Percentiles rank a stretch among this genome's conserved stretches.
phyloP scores from a whole-genome alignment of 2,797 vertebrate genomes.

The Etheostoma perlongum region DNA sequence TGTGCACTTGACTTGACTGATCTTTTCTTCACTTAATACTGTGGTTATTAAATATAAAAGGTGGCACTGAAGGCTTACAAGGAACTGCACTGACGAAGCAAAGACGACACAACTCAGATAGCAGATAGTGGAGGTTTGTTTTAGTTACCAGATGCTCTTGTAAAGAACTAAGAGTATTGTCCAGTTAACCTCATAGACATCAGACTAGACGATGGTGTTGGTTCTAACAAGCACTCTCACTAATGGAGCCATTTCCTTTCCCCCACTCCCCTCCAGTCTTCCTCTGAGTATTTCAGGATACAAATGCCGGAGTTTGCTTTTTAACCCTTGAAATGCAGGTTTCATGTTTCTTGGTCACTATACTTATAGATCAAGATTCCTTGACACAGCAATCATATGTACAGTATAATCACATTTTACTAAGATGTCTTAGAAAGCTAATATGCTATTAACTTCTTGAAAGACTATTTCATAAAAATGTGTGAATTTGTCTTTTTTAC shows the following conservation, averaged over 20 bases:
- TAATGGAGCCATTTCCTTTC: constrained; percentile 70
- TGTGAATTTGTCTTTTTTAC: background rate
- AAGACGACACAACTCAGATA: constrained; percentile 19
- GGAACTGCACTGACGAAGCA: background rate
- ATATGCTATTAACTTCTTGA: background rate
- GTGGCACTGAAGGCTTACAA: background rate
- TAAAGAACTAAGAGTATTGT: constrained; percentile 40
- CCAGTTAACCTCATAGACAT: constrained; percentile 51
- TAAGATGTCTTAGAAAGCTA: background rate
- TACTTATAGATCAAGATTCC: constrained; percentile 42
- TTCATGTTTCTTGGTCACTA: constrained; percentile 57
- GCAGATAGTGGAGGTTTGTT: background rate
- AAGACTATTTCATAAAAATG: background rate
- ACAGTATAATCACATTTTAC: background rate
- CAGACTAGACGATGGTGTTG: constrained; percentile 41
- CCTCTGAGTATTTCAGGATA: constrained; percentile 30
- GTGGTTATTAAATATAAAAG: background rate
- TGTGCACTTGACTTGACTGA: background rate
- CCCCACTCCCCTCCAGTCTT: constrained; percentile 25
- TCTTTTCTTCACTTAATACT: constrained; percentile 6
- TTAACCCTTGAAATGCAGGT: constrained; percentile 36
- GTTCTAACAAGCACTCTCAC: constrained; percentile 56
- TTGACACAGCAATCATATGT: background rate
- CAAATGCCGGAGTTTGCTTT: constrained; percentile 40
- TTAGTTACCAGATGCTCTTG: constrained; percentile 28